Conservation (phyloP, 2,888 invertebrate species). For the Sesia bembeciformis region DNA sequence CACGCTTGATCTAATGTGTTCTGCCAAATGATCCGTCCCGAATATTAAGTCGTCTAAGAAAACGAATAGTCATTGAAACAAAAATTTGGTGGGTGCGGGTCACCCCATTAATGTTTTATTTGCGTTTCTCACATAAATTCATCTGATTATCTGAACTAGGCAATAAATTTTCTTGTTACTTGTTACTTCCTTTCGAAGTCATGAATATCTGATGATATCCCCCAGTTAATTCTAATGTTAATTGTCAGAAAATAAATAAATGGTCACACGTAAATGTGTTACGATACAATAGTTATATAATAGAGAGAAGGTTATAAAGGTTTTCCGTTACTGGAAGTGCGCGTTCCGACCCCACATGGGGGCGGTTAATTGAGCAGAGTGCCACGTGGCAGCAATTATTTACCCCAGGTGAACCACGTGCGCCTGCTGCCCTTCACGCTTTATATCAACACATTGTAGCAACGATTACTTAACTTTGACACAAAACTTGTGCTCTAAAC, state of each 20-base stretch:
- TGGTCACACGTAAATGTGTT: neutral
- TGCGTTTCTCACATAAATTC: neutral
- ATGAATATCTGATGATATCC: too few relatives aligned
- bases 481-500: constrained; percentile 5
- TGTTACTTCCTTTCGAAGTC: too few relatives aligned
- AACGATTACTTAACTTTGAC: neutral
- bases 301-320: constrained; percentile 22
- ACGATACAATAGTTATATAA: constrained; percentile 18
- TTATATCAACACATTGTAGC: neutral
- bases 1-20: constrained; percentile 52
- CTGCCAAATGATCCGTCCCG: constrained; percentile 65
- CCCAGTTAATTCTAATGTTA: too few relatives aligned
- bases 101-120: neutral
- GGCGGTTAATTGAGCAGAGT: constrained; percentile 52
- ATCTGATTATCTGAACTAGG: neutral
- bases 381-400: constrained; percentile 71
- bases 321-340: constrained; percentile 37
- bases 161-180: too few relatives aligned
- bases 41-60: constrained; percentile 41
- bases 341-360: constrained; percentile 39
- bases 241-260: too few relatives aligned
- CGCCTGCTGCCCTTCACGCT: constrained; percentile 14
- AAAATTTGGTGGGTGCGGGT: neutral
- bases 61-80: constrained; percentile 5
- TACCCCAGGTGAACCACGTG: constrained; percentile 65